A percentile compares a stretch with the other conserved stretches of the same genome.
Conservation (phyloP, 2,888 invertebrate species). For the Branchipolynoe longqiensis region DNA sequence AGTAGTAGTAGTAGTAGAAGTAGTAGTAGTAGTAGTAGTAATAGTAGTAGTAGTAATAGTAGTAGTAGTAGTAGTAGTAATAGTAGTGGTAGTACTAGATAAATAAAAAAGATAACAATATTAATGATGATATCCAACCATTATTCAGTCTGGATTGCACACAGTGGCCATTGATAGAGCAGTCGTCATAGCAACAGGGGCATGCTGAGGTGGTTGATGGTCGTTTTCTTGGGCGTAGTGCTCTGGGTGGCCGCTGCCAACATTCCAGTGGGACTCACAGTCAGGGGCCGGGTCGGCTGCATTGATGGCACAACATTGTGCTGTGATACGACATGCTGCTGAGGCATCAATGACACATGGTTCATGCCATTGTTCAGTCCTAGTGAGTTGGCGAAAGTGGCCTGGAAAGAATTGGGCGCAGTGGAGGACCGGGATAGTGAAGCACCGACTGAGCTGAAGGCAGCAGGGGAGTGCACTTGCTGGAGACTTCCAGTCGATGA, state of each 20-base stretch:
- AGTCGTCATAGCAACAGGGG: constrained; percentile 47
- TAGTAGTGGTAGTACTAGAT: constrained; percentile 1
- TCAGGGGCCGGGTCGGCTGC: not conserved
- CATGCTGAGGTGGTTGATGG: constrained; percentile 50
- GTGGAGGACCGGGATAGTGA: not conserved
- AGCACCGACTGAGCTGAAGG: not conserved
- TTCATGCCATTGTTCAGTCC: not conserved
- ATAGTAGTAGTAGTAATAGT: not conserved
- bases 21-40: not conserved
- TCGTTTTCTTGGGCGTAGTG: not conserved
- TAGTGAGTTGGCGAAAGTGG: constrained; percentile 24
- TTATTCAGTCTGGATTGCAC: constrained; percentile 48
- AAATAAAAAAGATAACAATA: constrained; percentile 3
- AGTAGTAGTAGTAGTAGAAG: not conserved
- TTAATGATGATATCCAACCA: not conserved
- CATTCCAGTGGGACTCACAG: too few relatives aligned
- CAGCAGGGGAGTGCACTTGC: too few relatives aligned
- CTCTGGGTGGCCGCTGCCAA: too few relatives aligned
- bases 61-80: constrained; percentile 29
- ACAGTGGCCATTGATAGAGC: not conserved
- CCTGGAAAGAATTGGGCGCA: constrained; percentile 40
- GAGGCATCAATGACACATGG: too few relatives aligned
- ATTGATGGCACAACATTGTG: too few relatives aligned
- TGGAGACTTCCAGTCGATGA: not conserved
- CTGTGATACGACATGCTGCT: not conserved